These are phyloP conservation scores for Pogonomyrmex barbatus DNA, from an alignment of 1,140 invertebrate genomes.

Conservation along the genomic window DNA sequence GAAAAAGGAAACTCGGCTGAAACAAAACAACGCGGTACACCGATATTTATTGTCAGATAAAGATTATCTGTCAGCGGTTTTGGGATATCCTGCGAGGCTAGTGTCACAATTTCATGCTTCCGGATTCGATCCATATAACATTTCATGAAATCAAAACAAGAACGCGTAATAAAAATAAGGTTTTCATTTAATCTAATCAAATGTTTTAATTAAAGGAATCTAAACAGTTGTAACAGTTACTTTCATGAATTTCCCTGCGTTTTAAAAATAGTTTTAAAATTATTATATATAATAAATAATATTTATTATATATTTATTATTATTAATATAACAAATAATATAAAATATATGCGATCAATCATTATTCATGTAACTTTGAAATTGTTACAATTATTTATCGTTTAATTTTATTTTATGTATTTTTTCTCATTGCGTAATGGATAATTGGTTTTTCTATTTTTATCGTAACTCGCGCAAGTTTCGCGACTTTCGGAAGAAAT, in stretches of 20 bases:
- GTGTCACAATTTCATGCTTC: not conserved
- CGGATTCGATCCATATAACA: not conserved
- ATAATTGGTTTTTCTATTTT: not conserved
- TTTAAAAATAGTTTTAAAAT: not conserved
- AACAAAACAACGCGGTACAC: not conserved
- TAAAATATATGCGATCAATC: too few relatives aligned
- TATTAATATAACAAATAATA: not conserved
- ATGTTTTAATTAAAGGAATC: not conserved
- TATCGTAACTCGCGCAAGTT: not conserved
- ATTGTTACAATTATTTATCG: not conserved
- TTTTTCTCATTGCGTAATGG: not conserved
- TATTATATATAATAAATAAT: not conserved
- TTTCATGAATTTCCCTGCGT: not conserved
- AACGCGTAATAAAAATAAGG: not conserved
- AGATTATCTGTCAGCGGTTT: conserved; percentile 35
- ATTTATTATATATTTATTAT: not conserved
- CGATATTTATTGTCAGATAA: conserved; percentile 12
- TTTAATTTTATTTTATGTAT: not conserved
- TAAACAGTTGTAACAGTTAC: not conserved
- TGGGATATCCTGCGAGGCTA: not conserved
- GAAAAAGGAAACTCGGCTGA: not conserved
- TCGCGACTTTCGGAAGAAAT: not conserved
- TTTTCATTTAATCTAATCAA: not conserved
- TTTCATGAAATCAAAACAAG: not conserved
- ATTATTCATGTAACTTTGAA: not conserved